Base-by-base conservation (phyloP, 64 coral and sea anemone genomes). In the Pocillopora damicornis region DNA sequence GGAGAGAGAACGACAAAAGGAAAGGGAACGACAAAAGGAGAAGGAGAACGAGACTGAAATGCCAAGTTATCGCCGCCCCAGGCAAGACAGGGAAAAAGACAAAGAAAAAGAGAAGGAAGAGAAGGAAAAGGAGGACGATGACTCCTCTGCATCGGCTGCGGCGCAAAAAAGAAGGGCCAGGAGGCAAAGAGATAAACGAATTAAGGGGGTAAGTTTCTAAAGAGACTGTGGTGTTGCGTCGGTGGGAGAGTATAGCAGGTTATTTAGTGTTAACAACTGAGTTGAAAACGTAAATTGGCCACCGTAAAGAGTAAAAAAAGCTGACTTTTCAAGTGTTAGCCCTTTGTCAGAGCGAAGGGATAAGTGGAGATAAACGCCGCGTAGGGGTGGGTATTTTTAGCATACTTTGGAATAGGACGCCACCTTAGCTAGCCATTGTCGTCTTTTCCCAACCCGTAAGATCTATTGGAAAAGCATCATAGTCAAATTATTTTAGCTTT, bases 181-280 rank as follows among this genome's bases (percentile, higher is more conserved):
- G 37, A 95, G 79, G 69, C 89, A 90, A 26, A 86, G 92, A 25
- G 96, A 98, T 65, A 94, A 99, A 58, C 93, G 96, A 30, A 30
- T 30, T 0, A 30, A 30, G 30, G 30, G 30, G 30, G 30, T 30
- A 30, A 30, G 30, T 30, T 30, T 30, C 30, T 30, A 30, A 30
- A 30, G 30, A 30, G 30, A 30, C 30, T 30, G 30, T 30, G 30
- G 30, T 30, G 30, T 0, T 30, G 30, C 30, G 30, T 30, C 30
- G 30, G 30, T 30, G 30, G 30, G 30, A 30, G 30, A 30, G 30
- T 30, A 30, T 0, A 30, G 30, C 30, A 30, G 30, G 30, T 30
- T 30, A 30, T 30, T 30, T 30, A 30, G 30, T 30, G 30, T 30
- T 30, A 30, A 30, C 30, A 30, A 30, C 30, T 30, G 30, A 30